Evolutionary conservation across 2,888 invertebrate species (phyloP).

Genomic region (Drosophila anomalata): DNA sequence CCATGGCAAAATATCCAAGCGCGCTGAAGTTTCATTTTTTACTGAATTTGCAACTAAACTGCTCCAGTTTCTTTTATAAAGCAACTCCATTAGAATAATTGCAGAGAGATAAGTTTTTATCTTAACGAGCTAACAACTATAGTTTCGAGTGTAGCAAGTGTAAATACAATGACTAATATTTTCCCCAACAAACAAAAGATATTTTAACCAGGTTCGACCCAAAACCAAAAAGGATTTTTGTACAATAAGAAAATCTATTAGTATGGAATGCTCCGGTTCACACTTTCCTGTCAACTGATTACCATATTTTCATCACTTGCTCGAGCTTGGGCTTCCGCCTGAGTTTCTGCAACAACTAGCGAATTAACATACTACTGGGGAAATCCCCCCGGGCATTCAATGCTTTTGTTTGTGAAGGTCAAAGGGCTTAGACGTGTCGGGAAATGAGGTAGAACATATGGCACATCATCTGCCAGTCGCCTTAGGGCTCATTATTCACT

Average conservation of each 20-base stretch:
- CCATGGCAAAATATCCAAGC: slow-evolving; percentile 29
- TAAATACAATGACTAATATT: slow-evolving; percentile 1
- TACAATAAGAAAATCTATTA: slow-evolving; percentile 17
- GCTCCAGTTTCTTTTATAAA: slow-evolving; percentile 44
- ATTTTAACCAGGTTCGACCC: neutral
- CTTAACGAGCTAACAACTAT: neutral
- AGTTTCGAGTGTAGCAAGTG: slow-evolving; percentile 7
- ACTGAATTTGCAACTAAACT: slow-evolving; percentile 18
- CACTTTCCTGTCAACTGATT: slow-evolving; percentile 52
- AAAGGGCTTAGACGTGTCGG: slow-evolving; percentile 41
- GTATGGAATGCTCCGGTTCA: neutral
- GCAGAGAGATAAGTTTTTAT: slow-evolving; percentile 21
- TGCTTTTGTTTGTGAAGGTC: slow-evolving; percentile 39
- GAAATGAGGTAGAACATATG: slow-evolving; percentile 12
- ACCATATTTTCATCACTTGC: slow-evolving; percentile 56
- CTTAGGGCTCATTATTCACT: slow-evolving; percentile 54
- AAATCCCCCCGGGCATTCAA: slow-evolving; percentile 37
- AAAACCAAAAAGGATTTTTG: neutral
- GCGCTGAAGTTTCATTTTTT: slow-evolving; percentile 35
- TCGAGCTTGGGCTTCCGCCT: slow-evolving; percentile 18
- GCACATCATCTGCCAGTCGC: slow-evolving; percentile 25
- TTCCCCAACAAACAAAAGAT: neutral
- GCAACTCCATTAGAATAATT: slow-evolving; percentile 23
- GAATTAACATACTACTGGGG: slow-evolving; percentile 57
- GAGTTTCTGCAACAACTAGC: slow-evolving; percentile 13